A percentile compares a stretch with the other conserved stretches of the same genome.
Evolutionary conservation across 2,888 invertebrate species (phyloP).

Genomic region (Melieria crassipennis): DNA sequence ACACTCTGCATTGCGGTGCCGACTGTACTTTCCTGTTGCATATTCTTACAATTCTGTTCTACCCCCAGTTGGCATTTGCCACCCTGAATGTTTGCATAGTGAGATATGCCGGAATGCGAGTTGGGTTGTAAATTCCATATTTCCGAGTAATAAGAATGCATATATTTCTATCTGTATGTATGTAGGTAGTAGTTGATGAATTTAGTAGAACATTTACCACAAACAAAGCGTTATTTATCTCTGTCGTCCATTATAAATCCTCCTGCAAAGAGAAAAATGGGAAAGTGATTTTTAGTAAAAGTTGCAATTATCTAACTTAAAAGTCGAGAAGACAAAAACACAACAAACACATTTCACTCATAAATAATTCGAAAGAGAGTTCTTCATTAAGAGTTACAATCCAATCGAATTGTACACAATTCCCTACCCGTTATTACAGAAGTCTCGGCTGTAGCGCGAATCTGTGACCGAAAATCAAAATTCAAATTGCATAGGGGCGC

Average conservation of each 20-base stretch:
- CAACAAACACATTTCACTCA: too few relatives aligned
- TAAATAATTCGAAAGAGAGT: not conserved
- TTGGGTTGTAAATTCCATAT: too few relatives aligned
- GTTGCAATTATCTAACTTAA: too few relatives aligned
- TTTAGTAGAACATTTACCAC: conserved; percentile 53
- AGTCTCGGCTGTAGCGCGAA: not conserved
- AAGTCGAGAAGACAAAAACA: too few relatives aligned
- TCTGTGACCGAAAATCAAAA: not conserved
- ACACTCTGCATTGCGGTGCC: not conserved
- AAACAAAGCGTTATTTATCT: conserved; percentile 63
- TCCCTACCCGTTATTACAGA: too few relatives aligned
- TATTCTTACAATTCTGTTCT: not conserved
- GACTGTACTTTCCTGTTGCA: conserved; percentile 17
- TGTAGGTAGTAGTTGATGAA: conserved; percentile 2
- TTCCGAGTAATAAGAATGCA: not conserved
- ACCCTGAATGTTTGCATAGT: not conserved
- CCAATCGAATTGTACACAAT: too few relatives aligned
- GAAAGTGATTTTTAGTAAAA: not conserved
- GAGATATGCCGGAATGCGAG: too few relatives aligned
- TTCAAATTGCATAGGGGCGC: not conserved
- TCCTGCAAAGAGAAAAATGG: conserved; percentile 55
- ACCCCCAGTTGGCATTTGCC: not conserved
- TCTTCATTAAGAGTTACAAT: not conserved
- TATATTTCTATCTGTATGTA: not conserved
- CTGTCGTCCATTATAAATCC: conserved; percentile 64